Evolutionary conservation across 2,113 vertebrate genomes (phyloP).

Genomic region (Passer domesticus): DNA sequence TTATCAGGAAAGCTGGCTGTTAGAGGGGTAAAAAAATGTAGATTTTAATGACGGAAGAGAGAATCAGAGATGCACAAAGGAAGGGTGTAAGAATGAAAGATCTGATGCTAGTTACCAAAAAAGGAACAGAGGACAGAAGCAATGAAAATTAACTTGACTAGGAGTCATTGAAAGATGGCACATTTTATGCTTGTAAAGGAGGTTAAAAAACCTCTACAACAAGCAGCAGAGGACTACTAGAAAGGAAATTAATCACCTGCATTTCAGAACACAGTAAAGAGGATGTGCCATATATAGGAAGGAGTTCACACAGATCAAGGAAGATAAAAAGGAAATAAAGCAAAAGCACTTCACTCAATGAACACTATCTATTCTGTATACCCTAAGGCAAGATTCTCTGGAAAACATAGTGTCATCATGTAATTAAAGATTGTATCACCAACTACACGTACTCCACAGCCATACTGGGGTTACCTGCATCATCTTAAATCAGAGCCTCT

Average conservation of each 20-base stretch:
- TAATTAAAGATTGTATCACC: constrained; percentile 38
- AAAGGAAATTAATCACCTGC: neutral
- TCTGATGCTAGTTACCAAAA: neutral
- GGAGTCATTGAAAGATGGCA: neutral
- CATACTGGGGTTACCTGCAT: neutral
- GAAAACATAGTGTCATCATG: neutral
- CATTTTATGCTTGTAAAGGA: neutral
- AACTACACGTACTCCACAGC: neutral
- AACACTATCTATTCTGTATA: neutral
- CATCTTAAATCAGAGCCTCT: constrained; percentile 21
- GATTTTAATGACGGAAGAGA: neutral
- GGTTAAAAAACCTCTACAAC: neutral
- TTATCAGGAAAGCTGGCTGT: neutral
- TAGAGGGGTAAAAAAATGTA: neutral
- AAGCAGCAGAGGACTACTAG: neutral
- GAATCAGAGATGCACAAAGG: neutral
- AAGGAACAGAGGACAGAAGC: neutral
- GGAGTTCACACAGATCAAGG: neutral
- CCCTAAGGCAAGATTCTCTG: neutral
- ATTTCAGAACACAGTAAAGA: neutral
- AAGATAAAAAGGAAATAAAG: neutral
- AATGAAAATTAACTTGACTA: neutral
- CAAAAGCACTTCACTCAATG: neutral
- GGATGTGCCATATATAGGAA: neutral
- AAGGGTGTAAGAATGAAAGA: neutral